Conservation (phyloP, 2,113 vertebrate species). For the Hippocampus zosterae region DNA sequence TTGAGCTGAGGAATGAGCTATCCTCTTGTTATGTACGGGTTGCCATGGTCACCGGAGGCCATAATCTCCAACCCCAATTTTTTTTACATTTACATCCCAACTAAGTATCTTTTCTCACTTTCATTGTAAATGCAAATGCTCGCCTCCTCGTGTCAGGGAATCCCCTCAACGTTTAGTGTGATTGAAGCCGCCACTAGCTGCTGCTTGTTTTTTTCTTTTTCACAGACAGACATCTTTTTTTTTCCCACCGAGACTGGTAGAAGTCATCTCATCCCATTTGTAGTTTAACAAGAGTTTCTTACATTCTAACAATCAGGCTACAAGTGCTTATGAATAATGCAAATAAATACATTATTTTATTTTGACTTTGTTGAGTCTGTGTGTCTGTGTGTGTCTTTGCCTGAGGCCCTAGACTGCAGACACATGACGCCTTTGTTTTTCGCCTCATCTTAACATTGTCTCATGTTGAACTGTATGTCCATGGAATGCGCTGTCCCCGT, state of each 20-base stretch:
- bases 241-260: background rate
- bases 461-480: conserved; percentile 12
- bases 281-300: background rate
- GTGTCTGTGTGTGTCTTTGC: background rate
- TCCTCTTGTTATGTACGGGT: background rate
- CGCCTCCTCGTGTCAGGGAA: background rate
- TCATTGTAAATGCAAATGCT: background rate
- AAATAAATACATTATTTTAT: background rate
- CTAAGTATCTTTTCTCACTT: background rate
- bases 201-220: background rate
- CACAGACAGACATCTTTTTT: background rate
- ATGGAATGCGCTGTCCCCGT: background rate
- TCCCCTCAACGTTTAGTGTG: background rate
- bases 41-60: conserved; percentile 30
- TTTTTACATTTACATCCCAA: background rate
- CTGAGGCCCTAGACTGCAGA: background rate
- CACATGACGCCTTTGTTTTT: conserved; percentile 10
- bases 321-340: background rate
- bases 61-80: conserved; percentile 11
- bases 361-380: background rate
- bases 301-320: background rate
- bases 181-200: background rate
- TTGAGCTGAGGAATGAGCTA: background rate
- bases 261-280: background rate
- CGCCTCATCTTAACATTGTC: background rate